A percentile compares a stretch with the other conserved stretches of the same genome.
Conservation (phyloP, 2,113 vertebrate species). For the Anguilla japonica region DNA sequence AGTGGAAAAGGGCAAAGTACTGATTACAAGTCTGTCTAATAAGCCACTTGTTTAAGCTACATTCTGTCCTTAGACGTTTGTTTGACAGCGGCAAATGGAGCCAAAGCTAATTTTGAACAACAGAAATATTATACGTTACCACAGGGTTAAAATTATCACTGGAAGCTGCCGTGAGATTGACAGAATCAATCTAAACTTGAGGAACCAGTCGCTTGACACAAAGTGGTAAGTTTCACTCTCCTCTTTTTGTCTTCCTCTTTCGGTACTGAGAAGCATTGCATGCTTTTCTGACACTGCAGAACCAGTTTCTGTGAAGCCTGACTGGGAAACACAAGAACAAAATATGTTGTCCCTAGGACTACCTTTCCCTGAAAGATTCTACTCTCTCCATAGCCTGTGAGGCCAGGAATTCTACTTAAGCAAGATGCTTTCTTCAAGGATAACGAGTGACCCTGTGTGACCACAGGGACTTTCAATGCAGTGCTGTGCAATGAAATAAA, state of each 20-base stretch:
- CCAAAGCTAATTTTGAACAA: slow-evolving; percentile 8
- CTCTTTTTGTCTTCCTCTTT: background rate
- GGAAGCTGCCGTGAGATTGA: slow-evolving; percentile 6
- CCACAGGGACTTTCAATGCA: background rate
- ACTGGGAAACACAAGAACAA: background rate
- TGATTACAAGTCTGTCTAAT: background rate
- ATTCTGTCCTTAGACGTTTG: background rate
- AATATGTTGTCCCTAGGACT: background rate
- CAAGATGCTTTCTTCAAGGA: background rate
- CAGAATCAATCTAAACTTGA: slow-evolving; percentile 12
- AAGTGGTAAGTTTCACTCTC: slow-evolving; percentile 4
- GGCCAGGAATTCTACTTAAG: background rate
- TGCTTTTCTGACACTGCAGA: background rate
- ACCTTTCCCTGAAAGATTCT: too few species aligned
- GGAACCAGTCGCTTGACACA: slow-evolving; percentile 16
- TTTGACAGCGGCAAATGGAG: slow-evolving; percentile 10
- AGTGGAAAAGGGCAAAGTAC: too few species aligned
- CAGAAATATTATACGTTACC: background rate
- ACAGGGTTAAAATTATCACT: slow-evolving; percentile 6
- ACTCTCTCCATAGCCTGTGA: background rate
- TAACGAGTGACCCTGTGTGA: background rate
- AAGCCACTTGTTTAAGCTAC: background rate
- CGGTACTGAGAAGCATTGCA: background rate
- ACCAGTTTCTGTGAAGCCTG: background rate
- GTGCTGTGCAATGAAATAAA: background rate